Evolutionary conservation across 2,888 invertebrate genomes (phyloP), one percentile per base, ranked within the genome.

Genomic region (Augochlorella aurata): DNA sequence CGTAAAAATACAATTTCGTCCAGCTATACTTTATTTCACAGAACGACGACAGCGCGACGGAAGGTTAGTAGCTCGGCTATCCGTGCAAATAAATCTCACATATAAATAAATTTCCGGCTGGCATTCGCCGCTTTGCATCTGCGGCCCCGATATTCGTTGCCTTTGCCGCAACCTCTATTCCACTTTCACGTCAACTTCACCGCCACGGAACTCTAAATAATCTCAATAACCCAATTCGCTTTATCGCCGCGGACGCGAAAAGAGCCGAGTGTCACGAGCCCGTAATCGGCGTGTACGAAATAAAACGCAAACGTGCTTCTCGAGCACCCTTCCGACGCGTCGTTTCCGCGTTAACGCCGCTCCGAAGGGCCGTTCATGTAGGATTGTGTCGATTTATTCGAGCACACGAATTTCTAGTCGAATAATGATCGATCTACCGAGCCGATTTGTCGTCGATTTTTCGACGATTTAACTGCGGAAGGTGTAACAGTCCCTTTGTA

Each of bases 301-400:
- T 71, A 80, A 72, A 80, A 67, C 67, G 49, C 50, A 54, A 52
- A 73, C 45, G 61, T 44, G 71, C 18, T 21, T 38, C 45, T 70
- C 45, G 21, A 63, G 47, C 61, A 38, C 75, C n/a, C n/a, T 49
- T 16, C 9, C 21, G 50, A 50, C 74, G 24, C 52, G 38, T 29
- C 74, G 24, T 50, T 73, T 63, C 61, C 76, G 69, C 69, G 70
- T 70, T 71, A 47, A 54, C 47, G 61, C 9, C 54, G 67, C 50
- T 66, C 70, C 38, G 38, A 38, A 0, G 38, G 4, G 4, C 38
- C 38, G 7, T 38, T 38, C 4, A 3, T 4, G 38, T 38, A 38
- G 38, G 38, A 38, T 38, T 38, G 7, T 38, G 38, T 7, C 38
- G 38, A 38, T 38, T 38, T 38, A 38, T 38, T 38, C 38, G 38